A percentile compares a stretch with the other conserved stretches of the same genome.
These are phyloP conservation scores for Dryobota labecula DNA, from an alignment of 2,888 invertebrate genomes.

Conservation along the genomic window DNA sequence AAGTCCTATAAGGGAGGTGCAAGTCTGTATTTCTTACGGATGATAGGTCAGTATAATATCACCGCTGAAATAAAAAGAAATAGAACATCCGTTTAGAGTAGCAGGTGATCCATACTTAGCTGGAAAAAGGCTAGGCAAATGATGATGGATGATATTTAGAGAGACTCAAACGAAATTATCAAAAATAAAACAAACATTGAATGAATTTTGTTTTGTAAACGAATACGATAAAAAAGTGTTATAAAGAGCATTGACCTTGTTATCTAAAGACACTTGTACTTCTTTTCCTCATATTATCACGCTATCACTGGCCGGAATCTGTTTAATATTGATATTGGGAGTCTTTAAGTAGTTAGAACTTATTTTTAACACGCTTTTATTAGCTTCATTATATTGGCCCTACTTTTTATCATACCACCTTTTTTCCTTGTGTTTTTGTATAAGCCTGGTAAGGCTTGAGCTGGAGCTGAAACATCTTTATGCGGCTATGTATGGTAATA, in stretches of 20 bases:
- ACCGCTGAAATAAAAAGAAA: too few relatives aligned
- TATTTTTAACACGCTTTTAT: too few relatives aligned
- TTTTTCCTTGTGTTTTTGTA: neutral
- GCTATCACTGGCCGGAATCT: constrained; percentile 38
- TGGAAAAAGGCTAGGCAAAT: neutral
- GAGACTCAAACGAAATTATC: neutral
- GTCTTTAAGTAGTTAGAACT: neutral
- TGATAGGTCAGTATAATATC: too few relatives aligned
- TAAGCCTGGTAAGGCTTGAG: too few relatives aligned
- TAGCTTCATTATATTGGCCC: neutral
- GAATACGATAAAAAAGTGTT: constrained; percentile 31
- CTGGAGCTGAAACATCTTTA: too few relatives aligned
- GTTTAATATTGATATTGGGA: constrained; percentile 14
- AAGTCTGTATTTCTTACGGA: too few relatives aligned
- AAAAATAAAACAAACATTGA: constrained; percentile 10
- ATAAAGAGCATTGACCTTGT: constrained; percentile 51
- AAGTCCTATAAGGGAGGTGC: too few relatives aligned
- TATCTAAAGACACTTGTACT: constrained; percentile 50
- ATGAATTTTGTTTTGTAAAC: constrained; percentile 16
- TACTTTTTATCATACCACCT: neutral
- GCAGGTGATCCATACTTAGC: neutral
- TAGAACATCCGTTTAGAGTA: too few relatives aligned
- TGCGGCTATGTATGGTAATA: too few relatives aligned
- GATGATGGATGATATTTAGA: neutral
- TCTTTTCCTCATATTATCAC: constrained; percentile 31